phyloP scores from a whole-genome alignment of 2,797 vertebrate genomes.

The Peromyscus attwateri region DNA sequence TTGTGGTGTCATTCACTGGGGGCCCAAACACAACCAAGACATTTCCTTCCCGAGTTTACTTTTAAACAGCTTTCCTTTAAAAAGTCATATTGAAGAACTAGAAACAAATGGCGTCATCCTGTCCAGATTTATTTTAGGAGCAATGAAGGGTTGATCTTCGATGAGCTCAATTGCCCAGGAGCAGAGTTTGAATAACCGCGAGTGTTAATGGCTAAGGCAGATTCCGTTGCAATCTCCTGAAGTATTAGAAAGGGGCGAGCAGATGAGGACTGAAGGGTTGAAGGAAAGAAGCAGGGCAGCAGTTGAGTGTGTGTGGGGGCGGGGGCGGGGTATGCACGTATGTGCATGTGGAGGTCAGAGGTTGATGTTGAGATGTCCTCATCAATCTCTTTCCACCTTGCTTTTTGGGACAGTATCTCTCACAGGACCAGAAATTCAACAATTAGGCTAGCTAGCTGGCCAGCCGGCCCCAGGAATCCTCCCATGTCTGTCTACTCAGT shows the following conservation, averaged over 20 bases:
- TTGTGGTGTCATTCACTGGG: constrained; percentile 56
- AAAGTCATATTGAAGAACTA: constrained; percentile 68
- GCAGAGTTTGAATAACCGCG: constrained; percentile 66
- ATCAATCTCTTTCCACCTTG: neutral
- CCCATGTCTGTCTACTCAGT: neutral
- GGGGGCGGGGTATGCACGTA: neutral
- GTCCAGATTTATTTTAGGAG: constrained; percentile 78
- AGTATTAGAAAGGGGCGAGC: neutral
- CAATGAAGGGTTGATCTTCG: constrained; percentile 79
- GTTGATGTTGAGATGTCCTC: neutral
- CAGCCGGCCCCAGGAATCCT: neutral
- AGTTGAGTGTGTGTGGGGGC: constrained; percentile 7
- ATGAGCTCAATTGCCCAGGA: constrained; percentile 76
- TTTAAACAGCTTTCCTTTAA: constrained; percentile 46
- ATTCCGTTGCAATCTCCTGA: constrained; percentile 12
- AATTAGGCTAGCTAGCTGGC: neutral
- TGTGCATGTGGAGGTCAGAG: neutral
- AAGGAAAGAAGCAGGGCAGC: constrained; percentile 63
- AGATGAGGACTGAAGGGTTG: neutral
- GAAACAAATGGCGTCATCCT: constrained; percentile 78
- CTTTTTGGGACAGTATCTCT: neutral
- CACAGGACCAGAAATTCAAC: neutral
- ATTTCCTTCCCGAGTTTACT: constrained; percentile 82
- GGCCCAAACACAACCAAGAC: constrained; percentile 58
- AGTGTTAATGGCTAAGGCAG: constrained; percentile 54